These are phyloP conservation scores for Apoda limacodes DNA, from an alignment of 2,888 invertebrate genomes.

Conservation along the genomic window DNA sequence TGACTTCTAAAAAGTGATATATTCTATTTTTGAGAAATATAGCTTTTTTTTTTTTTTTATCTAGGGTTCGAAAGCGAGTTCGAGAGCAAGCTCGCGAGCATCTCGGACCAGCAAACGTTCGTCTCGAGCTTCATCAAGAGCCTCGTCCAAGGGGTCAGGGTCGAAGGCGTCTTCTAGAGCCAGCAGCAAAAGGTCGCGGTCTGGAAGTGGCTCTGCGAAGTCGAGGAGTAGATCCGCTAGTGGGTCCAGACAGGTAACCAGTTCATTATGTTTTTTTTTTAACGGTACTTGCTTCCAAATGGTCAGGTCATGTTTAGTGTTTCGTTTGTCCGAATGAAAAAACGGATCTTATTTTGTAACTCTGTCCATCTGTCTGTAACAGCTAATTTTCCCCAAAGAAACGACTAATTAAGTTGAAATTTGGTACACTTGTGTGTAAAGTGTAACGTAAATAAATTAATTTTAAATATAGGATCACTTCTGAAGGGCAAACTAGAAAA, in stretches of 20 bases:
- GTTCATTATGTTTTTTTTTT: constrained; percentile 13
- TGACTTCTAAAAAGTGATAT: no score
- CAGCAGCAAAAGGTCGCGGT: constrained; percentile 41
- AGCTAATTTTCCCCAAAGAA: no score
- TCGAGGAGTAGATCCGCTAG: constrained; percentile 51
- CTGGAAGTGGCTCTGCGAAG: constrained; percentile 42
- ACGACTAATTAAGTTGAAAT: no score
- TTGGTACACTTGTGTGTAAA: no score
- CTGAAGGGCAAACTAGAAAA: no score
- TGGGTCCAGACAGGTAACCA: constrained; percentile 44
- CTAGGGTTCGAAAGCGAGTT: constrained; percentile 45
- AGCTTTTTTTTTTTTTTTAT: constrained; percentile 2
- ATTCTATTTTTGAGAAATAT: neutral
- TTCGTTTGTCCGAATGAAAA: no score
- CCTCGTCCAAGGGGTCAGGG: constrained; percentile 39
- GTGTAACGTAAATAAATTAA: no score
- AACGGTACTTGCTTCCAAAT: neutral
- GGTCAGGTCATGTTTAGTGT: neutral
- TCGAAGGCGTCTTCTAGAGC: constrained; percentile 45
- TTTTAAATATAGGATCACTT: no score
- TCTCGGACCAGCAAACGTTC: constrained; percentile 34
- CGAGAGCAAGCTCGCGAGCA: constrained; percentile 44
- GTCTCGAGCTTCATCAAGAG: constrained; percentile 29
- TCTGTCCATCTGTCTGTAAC: no score
- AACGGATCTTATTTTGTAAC: no score